Evolutionary conservation across 2,888 invertebrate genomes (phyloP).

Genomic region (Nephrotoma flavescens): DNA sequence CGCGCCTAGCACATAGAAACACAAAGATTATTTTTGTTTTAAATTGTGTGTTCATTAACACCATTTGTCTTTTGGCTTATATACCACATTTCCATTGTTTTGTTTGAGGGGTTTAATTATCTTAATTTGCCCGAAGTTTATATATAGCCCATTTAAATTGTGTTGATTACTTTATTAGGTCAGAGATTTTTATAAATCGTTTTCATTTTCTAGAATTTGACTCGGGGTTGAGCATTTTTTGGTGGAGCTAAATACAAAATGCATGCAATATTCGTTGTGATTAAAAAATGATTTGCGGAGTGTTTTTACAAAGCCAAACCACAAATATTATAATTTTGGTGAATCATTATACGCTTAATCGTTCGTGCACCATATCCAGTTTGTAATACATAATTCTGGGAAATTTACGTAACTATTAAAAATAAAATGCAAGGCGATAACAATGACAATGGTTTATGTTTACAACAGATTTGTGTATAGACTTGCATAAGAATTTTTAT

Average conservation of each 20-base stretch:
- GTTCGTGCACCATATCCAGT: background rate
- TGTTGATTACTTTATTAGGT: background rate
- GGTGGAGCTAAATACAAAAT: background rate
- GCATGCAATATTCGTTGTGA: background rate
- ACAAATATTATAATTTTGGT: background rate
- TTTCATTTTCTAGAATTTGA: background rate
- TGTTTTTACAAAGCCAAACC: background rate
- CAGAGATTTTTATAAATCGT: background rate
- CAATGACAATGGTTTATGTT: no score
- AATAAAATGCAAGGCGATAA: background rate
- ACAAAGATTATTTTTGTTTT: background rate
- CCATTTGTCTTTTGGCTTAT: background rate
- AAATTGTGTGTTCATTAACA: background rate
- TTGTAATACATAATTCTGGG: background rate
- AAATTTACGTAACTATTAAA: background rate
- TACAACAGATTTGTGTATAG: no score
- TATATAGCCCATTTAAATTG: background rate
- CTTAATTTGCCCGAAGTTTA: background rate
- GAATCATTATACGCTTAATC: background rate
- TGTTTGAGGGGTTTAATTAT: background rate
- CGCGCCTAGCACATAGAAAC: background rate
- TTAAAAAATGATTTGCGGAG: background rate
- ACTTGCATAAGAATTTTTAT: no score
- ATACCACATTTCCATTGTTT: background rate
- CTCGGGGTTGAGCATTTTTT: background rate